Base-by-base conservation (phyloP, 1,140 invertebrate species). In the Saccostrea cuccullata region DNA sequence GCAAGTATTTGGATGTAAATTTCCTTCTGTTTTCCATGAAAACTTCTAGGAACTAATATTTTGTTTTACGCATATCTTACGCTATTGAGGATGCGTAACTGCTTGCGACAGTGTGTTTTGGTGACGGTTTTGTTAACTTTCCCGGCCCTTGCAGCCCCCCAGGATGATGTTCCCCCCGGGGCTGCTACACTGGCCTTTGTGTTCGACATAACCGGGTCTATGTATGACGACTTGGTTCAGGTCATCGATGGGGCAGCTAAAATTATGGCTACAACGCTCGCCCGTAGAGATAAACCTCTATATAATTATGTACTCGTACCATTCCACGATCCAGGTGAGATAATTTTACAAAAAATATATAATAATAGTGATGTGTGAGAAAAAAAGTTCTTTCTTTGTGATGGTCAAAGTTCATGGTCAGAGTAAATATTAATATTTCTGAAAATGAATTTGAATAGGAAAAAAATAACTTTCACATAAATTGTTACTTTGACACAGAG, bases 191-290 rank as follows among this genome's bases (percentile, higher is more conserved):
- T 97, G 90, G 97, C 96, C 5, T 97, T 97, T 92, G 97, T 97
- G 47, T 97, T 97, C 93, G 97, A 97, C 93, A 96, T 96, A 0
- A 97, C 97, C 0, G 97, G 97, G 9, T 97, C 97, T 1, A 97
- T 97, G 97, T 96, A 96, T 84, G 96, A 97, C 92, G 97, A 97
- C 93, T 94, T 97, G 86, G 94, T 95, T 23, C 97, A 97, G 92
- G 95, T 94, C 70, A 96, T 93, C 60, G 95, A 96, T 86, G 96
- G 97, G 2, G 97, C 97, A 0, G 96, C 96, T 73, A 95, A 96
- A 94, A 97, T 97, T 67, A 94, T 97, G 90, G 95, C 96, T 5
- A 96, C 96, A 0, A 96, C 97, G 15, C 90, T 97, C 84, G 95
- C 96, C 40, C 94, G 96, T 87, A 95, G 96, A 73, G 96, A 96